A percentile compares a stretch with the other conserved stretches of the same genome.
These are phyloP conservation scores for Dasyurus viverrinus DNA, from an alignment of 2,113 vertebrate species.

Conservation along the genomic window DNA sequence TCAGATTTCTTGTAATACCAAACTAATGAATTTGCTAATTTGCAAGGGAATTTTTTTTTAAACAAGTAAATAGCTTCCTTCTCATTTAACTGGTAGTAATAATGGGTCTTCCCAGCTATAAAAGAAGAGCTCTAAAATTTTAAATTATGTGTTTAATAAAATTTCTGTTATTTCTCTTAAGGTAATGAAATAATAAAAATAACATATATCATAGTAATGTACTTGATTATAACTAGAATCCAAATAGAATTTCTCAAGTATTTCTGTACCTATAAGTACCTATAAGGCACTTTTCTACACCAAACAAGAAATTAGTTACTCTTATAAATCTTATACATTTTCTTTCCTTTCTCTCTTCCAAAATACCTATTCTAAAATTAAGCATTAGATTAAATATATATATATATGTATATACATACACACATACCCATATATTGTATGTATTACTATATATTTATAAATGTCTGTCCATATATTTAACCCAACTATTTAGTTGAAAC, in stretches of 20 bases:
- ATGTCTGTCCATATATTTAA: no score
- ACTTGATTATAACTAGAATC: conserved; percentile 47
- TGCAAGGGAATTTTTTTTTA: conserved; percentile 10
- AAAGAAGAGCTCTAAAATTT: conserved; percentile 47
- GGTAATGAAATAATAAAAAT: conserved; percentile 49
- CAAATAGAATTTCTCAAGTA: conserved; percentile 50
- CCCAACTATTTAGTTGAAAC: no score
- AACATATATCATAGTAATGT: conserved; percentile 54
- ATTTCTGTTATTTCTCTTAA: conserved; percentile 53
- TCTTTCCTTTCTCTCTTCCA: conserved; percentile 4
- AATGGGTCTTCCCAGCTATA: conserved; percentile 42
- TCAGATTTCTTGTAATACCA: background rate
- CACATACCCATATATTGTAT: no score
- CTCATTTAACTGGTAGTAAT: conserved; percentile 19
- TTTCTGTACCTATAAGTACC: background rate
- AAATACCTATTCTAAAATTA: conserved; percentile 9
- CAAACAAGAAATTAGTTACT: conserved; percentile 17
- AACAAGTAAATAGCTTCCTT: conserved; percentile 25
- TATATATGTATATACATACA: no score
- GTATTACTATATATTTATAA: no score
- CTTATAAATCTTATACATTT: background rate
- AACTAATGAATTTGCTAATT: conserved; percentile 40
- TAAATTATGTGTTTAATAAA: conserved; percentile 74
- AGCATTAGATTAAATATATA: background rate
- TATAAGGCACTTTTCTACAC: background rate